Evolutionary conservation across 2,113 vertebrate genomes (phyloP).

Genomic region (Paedocypris sp.): DNA sequence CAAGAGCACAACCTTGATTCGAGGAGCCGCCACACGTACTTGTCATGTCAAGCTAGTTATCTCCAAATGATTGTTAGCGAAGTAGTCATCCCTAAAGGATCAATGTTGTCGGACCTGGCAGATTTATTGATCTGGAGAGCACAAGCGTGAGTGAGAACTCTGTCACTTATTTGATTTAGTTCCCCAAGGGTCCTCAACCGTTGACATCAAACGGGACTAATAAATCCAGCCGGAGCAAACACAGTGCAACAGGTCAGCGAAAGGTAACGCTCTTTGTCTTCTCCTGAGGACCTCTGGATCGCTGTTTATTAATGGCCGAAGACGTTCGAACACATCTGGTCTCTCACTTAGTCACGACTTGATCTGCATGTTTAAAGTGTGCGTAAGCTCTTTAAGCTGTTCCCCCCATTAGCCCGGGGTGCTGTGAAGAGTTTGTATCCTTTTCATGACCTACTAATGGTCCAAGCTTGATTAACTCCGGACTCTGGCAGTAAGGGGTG

Average conservation of each 20-base stretch:
- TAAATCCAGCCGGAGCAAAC: slow-evolving; percentile 32
- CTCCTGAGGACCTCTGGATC: slow-evolving; percentile 33
- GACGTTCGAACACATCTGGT: slow-evolving; percentile 36
- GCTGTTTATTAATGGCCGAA: slow-evolving; percentile 23
- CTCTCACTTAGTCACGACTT: slow-evolving; percentile 34
- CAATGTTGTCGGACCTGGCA: slow-evolving; percentile 21
- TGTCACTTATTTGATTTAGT: slow-evolving; percentile 33
- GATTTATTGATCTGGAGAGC: slow-evolving; percentile 31
- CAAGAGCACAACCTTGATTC: background rate
- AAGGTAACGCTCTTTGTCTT: slow-evolving; percentile 34
- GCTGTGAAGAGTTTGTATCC: slow-evolving; percentile 7
- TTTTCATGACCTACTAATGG: slow-evolving; percentile 38
- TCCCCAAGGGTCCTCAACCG: slow-evolving; percentile 17
- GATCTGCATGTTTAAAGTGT: slow-evolving; percentile 23
- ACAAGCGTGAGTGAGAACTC: slow-evolving; percentile 15
- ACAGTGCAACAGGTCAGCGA: slow-evolving; percentile 29
- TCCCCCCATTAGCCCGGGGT: slow-evolving; percentile 7
- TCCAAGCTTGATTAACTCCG: slow-evolving; percentile 50
- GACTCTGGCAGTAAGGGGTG: slow-evolving; percentile 35
- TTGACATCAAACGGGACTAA: slow-evolving; percentile 26
- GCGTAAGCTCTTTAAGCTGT: slow-evolving; percentile 30
- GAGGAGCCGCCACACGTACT: background rate
- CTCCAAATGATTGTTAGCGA: background rate
- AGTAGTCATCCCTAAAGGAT: slow-evolving; percentile 4
- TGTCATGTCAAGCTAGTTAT: slow-evolving; percentile 6